Percentiles rank a stretch among this genome's conserved stretches.
Conservation (phyloP, 2,113 vertebrate genomes). For the Leuciscus idus region DNA sequence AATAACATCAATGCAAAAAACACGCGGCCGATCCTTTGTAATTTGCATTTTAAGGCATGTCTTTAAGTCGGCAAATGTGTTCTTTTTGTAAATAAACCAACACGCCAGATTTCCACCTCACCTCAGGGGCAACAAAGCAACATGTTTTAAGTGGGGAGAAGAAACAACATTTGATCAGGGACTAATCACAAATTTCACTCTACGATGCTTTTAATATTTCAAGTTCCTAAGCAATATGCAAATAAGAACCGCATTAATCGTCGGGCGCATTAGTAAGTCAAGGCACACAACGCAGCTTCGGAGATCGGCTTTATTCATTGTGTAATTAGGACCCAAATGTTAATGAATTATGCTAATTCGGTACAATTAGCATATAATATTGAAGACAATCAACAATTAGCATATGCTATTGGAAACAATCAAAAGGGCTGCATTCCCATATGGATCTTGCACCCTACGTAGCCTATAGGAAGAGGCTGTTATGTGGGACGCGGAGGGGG, state of each 20-base stretch:
- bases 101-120: slow-evolving; percentile 61
- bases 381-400: slow-evolving; percentile 81
- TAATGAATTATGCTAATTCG: slow-evolving; percentile 83
- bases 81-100: slow-evolving; percentile 62
- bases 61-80: slow-evolving; percentile 46
- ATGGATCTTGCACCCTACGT: slow-evolving; percentile 64
- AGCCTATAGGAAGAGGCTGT: slow-evolving; percentile 56
- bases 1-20: slow-evolving; percentile 57
- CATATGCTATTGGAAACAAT: slow-evolving; percentile 77
- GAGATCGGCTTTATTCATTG: slow-evolving; percentile 68
- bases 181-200: slow-evolving; percentile 69
- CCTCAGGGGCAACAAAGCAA: slow-evolving; percentile 67
- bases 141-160: slow-evolving; percentile 67
- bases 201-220: slow-evolving; percentile 74
- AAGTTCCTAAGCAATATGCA: slow-evolving; percentile 70
- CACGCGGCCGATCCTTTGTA: slow-evolving; percentile 29
- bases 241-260: slow-evolving; percentile 69
- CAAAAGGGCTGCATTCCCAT: slow-evolving; percentile 71
- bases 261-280: slow-evolving; percentile 72
- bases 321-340: slow-evolving; percentile 82
- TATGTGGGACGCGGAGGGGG: slow-evolving; percentile 22
- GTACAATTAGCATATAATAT: slow-evolving; percentile 80
- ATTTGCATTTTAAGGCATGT: slow-evolving; percentile 64
- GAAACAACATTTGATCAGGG: slow-evolving; percentile 77
- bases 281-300: slow-evolving; percentile 66